Evolutionary conservation across 2,888 invertebrate genomes (phyloP), one percentile per base, ranked within the genome.

Genomic region (Slavum lentiscoides): DNA sequence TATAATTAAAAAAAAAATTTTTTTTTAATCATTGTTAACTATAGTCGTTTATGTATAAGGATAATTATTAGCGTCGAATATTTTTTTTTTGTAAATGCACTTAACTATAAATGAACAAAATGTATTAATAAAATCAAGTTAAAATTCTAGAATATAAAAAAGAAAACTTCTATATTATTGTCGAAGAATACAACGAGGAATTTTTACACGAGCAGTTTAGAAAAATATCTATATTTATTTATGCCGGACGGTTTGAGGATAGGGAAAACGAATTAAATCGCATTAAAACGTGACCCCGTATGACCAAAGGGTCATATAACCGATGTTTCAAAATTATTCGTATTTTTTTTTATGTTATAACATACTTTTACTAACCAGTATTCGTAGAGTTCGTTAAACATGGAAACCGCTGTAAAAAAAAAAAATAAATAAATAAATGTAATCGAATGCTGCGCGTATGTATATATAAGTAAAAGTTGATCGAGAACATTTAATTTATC

Each of bases 321-420:
- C 43, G 74, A 66, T 75, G 75, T 75, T 75, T 75, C 58, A 75
- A 67, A 75, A 75, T 59, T 75, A 67, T 75, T 75, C 30, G 55
- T 58, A 15, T 49, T 13, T 8, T 49, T 74, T 73, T 73, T 37
- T 55, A 58, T 23, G 21, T 67, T 75, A 67, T 75, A 75, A 67
- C 75, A 67, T 75, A 75, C 75, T 75, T 75, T 75, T 75, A 75
- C 75, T 67, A 75, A 75, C 75, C 75, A 75, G 75, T 75, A 75
- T 75, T 67, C 61, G 13, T 64, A 58, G 74, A 67, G 74, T 75
- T 75, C 67, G 75, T 75, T 75, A 59, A 75, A 58, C 58, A 75
- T 59, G 67, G 75, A 75, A 75, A 75, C 43, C 75, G 13, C 19
- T n/a, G 58, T 59, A 67, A 55, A 62, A 74, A 74, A 30, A 30